Percentiles rank a stretch among this genome's conserved stretches.
phyloP scores from a whole-genome alignment of 2,113 vertebrate genomes.

The Chelonoidis abingdonii region DNA sequence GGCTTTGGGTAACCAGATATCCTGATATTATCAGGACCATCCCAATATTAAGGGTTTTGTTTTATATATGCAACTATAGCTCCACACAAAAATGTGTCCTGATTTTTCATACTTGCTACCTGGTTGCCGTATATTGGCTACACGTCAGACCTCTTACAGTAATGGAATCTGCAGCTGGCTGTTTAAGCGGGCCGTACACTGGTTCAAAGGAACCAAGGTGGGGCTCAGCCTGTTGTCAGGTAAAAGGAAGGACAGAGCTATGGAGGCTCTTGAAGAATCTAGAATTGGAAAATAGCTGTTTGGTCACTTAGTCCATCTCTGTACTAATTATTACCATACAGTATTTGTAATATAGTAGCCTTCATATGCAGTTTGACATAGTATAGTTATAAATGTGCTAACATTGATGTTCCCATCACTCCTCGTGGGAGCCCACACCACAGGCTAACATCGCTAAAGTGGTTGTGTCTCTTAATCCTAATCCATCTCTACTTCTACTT shows the following conservation, averaged over 20 bases:
- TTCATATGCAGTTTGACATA: not conserved
- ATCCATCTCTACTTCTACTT: not conserved
- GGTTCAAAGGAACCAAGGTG: not conserved
- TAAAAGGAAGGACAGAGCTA: constrained; percentile 39
- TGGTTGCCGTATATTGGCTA: not conserved
- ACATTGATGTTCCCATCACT: not conserved
- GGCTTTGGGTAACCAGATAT: too few species aligned
- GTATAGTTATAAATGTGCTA: not conserved
- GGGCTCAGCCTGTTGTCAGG: not conserved
- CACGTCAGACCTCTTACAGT: constrained; percentile 60
- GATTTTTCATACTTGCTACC: too few species aligned
- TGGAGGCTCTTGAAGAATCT: not conserved
- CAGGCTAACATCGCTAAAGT: constrained; percentile 9
- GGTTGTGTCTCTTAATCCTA: constrained; percentile 11
- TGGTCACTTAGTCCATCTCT: constrained; percentile 2
- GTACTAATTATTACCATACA: not conserved
- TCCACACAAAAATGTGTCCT: too few species aligned
- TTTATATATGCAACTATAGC: too few species aligned
- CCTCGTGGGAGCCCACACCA: not conserved
- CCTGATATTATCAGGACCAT: too few species aligned
- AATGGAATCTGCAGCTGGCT: constrained; percentile 59
- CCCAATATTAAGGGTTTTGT: too few species aligned
- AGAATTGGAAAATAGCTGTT: not conserved
- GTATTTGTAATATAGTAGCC: not conserved
- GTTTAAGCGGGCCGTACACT: not conserved